Percentiles rank a stretch among this genome's conserved stretches.
Evolutionary conservation across 2,797 vertebrate genomes (phyloP).

Genomic region (Sebastes wilsoni): DNA sequence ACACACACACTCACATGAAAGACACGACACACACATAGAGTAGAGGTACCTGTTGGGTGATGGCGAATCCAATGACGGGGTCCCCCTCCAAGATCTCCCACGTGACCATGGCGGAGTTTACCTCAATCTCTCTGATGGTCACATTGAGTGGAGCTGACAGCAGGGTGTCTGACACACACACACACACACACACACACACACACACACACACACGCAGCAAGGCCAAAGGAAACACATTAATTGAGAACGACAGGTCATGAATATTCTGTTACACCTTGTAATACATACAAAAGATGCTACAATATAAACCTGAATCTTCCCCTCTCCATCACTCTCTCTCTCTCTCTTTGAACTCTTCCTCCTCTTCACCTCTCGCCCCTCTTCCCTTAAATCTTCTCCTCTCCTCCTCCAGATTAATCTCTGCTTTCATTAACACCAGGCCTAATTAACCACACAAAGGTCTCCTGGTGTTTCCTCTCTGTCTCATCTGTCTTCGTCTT

Average conservation of each 20-base stretch:
- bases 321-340: constrained; percentile 2
- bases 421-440: constrained; percentile 45
- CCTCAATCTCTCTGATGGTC: constrained; percentile 93
- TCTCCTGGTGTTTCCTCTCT: constrained; percentile 28
- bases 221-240: constrained; percentile 26
- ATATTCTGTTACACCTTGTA: constrained; percentile 22
- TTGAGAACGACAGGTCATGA: constrained; percentile 29
- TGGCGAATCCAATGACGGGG: constrained; percentile 94
- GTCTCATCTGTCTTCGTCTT: constrained; percentile 28
- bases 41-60: constrained; percentile 91
- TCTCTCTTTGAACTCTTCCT: constrained; percentile 12
- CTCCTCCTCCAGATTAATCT: constrained; percentile 35
- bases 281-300: constrained; percentile 8
- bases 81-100: constrained; percentile 97
- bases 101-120: constrained; percentile 93
- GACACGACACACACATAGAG: not conserved
- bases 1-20: not conserved
- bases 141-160: constrained; percentile 95
- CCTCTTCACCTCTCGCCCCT: not conserved
- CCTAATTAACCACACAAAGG: constrained; percentile 46
- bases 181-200: constrained; percentile 7
- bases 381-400: constrained; percentile 23
- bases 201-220: constrained; percentile 11
- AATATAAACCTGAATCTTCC: not conserved
- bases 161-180: constrained; percentile 84